Evolutionary conservation across 2,113 vertebrate genomes (phyloP).

Genomic region (Odocoileus hemionus): DNA sequence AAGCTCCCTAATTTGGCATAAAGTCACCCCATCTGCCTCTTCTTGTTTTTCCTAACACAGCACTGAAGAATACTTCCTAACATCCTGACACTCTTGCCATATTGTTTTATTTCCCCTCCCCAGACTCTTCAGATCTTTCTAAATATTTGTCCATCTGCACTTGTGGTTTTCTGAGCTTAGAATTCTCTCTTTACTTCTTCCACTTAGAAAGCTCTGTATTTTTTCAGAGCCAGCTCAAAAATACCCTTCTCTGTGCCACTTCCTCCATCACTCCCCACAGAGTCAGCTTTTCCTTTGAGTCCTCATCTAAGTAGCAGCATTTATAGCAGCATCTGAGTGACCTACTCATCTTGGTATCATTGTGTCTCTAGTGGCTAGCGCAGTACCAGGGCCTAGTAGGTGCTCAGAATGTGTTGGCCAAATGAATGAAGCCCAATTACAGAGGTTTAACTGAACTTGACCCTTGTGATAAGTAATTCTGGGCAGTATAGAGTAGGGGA

Average conservation of each 20-base stretch:
- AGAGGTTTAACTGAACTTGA: background rate
- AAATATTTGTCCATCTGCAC: background rate
- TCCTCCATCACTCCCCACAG: background rate
- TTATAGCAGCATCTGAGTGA: background rate
- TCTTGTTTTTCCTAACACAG: background rate
- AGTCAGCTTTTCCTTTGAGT: background rate
- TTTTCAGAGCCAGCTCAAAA: background rate
- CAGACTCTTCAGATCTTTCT: background rate
- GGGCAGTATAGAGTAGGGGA: background rate
- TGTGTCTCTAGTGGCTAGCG: background rate
- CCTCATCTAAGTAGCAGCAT: background rate
- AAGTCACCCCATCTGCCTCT: background rate
- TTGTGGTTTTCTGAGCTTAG: background rate
- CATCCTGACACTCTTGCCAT: too few relatives aligned
- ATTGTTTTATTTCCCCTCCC: background rate
- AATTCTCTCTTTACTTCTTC: background rate
- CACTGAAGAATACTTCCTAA: background rate
- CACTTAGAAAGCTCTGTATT: background rate
- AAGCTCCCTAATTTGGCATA: background rate
- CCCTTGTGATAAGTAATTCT: background rate
- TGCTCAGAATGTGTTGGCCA: background rate
- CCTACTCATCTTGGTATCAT: background rate
- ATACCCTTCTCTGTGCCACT: background rate
- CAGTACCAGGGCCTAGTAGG: too few relatives aligned
- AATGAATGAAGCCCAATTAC: background rate